These are phyloP conservation scores for Sus scrofa DNA, from an alignment of 2,113 vertebrate species.

Conservation along the genomic window T2T-Sscrofa CM000825.6:48823001-48823500, in stretches of 20 bases:
- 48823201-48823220: background rate
- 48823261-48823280: too few relatives aligned
- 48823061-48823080: background rate
- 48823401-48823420: background rate
- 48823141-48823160: background rate
- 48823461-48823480: slow-evolving; percentile 39
- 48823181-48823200: rapidly evolving
- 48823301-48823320: background rate
- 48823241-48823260: background rate
- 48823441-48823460: background rate
- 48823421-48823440: background rate
- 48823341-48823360: background rate
- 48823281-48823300: too few relatives aligned
- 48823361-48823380: background rate
- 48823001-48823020: rapidly evolving
- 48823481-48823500: slow-evolving; percentile 62
- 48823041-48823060: background rate
- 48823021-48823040: background rate
- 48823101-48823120: background rate
- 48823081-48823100: background rate
- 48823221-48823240: background rate
- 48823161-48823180: background rate
- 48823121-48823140: background rate
- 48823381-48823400: too few relatives aligned
- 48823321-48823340: background rate